A percentile compares a stretch with the other conserved stretches of the same genome.
phyloP scores from a whole-genome alignment of 1,140 invertebrate species.

The Scylla paramamosain region DNA sequence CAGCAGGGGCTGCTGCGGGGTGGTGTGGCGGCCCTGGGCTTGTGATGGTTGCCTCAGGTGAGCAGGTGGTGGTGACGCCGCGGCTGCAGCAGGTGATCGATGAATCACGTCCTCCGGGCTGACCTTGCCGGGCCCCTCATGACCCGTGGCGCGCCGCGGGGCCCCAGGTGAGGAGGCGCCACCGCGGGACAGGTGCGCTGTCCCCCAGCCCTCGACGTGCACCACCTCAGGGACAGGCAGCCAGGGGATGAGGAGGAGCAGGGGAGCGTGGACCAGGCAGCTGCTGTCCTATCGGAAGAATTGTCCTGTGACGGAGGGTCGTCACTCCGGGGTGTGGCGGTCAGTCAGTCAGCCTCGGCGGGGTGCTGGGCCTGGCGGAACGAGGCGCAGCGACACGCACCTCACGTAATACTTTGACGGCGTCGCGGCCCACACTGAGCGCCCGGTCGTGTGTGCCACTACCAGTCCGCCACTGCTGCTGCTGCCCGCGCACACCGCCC shows the following conservation, averaged over 20 bases:
- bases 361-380: conserved; percentile 7
- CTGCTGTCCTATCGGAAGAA: neutral
- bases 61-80: neutral
- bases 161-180: conserved; percentile 7
- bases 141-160: neutral
- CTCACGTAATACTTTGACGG: neutral
- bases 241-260: neutral
- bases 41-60: neutral
- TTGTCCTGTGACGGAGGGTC: neutral
- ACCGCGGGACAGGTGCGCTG: neutral
- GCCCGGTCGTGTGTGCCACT: neutral
- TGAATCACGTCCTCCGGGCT: conserved; percentile 17
- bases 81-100: conserved; percentile 17
- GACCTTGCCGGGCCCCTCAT: neutral
- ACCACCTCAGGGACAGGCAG: neutral
- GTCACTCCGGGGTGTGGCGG: conserved; percentile 7
- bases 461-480: neutral
- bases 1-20: neutral
- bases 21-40: neutral
- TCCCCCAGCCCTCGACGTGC: conserved; percentile 4
- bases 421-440: neutral
- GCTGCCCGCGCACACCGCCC: conserved; percentile 3
- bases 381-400: neutral
- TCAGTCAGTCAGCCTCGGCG: neutral
- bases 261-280: neutral